Base-by-base conservation (phyloP, 92 coral and sea anemone genomes). In the Palythoa grandis region DNA sequence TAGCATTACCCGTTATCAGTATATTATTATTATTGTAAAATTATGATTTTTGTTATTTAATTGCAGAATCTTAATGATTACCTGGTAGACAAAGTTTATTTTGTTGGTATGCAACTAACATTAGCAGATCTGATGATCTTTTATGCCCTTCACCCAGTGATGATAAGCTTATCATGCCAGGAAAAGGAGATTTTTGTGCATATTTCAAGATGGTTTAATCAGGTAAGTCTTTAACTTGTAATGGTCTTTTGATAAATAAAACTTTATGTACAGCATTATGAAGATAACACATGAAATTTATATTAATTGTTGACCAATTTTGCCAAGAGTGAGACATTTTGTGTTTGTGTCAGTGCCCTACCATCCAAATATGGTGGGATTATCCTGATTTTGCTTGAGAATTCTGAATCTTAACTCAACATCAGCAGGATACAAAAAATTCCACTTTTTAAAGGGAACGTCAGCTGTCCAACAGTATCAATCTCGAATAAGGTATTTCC, bases 191-290 rank as follows among this genome's bases (percentile, higher is more conserved):
- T 67, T 39, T 86, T 88, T 70, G 89, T 92, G 40, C 90, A 96
- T 78, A 84, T 94, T 35, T 94, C 98, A 15, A 90, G 98, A 39
- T 96, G 98, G 98, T 96, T 96, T 70, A 82, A 84, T 37, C 96
- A 94, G 96, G 98, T 96, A 77, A 15, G 74, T 61, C 12, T 63
- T 3, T 56, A 8, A 25, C 6, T 29, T 11, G 15, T 77, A 0
- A 15, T 63, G 5, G 25, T n/a, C 20, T 19, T 20, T 23, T n/a
- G 6, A 4, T 8, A 43, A 8, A 43, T 3, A 43, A 43, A 1
- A 0, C 2, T 19, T 67, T n/a, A n/a, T 67, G 50, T 67, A 43
- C 50, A 43, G 50, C 9, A 43, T 5, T 8, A 43, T 5, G 50
- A 43, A 29, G 35, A 29, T 29, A 29, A 29, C 35, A 0, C 1